Evolutionary conservation across 2,888 invertebrate species (phyloP).

Genomic region (Steinernema scapterisci): DNA sequence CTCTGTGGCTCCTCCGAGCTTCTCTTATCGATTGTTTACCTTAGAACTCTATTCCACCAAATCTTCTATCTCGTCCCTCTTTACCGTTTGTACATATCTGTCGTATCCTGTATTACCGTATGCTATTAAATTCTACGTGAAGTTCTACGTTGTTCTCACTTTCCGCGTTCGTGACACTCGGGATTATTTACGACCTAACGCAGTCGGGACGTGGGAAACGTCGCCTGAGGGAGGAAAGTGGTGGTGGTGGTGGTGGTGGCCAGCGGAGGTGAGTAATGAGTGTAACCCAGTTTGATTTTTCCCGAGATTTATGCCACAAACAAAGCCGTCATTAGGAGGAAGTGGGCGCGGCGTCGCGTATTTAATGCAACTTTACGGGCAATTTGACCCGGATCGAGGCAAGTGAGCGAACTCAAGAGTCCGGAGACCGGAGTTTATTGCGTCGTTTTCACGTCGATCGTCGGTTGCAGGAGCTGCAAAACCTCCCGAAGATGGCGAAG

Average conservation of each 20-base stretch:
- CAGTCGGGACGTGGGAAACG: not conserved
- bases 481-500: not conserved
- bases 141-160: too few species aligned
- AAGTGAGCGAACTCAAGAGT: too few species aligned
- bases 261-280: not conserved
- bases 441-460: too few species aligned
- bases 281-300: constrained; percentile 2
- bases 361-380: too few species aligned
- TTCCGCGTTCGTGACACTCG: not conserved
- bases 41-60: not conserved
- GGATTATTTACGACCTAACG: not conserved
- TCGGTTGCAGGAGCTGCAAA: not conserved
- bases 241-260: too few species aligned
- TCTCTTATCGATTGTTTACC: not conserved
- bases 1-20: not conserved
- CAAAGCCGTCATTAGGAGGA: not conserved
- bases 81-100: not conserved
- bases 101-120: not conserved
- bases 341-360: not conserved
- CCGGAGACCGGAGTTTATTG: too few species aligned
- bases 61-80: not conserved
- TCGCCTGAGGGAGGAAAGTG: not conserved
- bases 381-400: too few species aligned
- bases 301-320: constrained; percentile 9
- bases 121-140: not conserved